These are phyloP conservation scores for Xylota segnis DNA, from an alignment of 2,888 invertebrate species.

Conservation along the genomic window DNA sequence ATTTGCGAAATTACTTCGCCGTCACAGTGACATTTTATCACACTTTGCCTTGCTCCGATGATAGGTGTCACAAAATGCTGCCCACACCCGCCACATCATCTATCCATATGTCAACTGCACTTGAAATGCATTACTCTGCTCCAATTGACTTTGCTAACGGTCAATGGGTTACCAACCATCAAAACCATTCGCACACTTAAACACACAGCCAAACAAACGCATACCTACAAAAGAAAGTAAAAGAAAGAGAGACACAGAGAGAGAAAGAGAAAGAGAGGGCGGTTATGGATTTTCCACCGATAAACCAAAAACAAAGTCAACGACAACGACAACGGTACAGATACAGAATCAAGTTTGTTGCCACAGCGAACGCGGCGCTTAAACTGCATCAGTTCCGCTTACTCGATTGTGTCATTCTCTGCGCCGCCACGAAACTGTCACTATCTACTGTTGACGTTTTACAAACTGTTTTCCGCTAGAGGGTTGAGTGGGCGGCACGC, in stretches of 20 bases:
- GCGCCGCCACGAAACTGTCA: conserved; percentile 37
- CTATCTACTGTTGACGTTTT: conserved; percentile 54
- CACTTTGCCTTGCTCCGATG: background rate
- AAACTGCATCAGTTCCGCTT: background rate
- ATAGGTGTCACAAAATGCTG: conserved; percentile 17
- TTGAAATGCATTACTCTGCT: conserved; percentile 40
- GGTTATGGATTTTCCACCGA: conserved; percentile 45
- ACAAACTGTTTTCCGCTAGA: conserved; percentile 6
- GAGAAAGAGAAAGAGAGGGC: background rate
- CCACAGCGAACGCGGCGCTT: conserved; percentile 27
- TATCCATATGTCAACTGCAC: conserved; percentile 48
- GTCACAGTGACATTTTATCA: background rate
- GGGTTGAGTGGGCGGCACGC: background rate
- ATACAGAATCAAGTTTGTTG: conserved; percentile 14
- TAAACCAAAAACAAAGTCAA: conserved; percentile 14
- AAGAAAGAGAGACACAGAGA: too few species aligned
- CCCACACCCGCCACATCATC: conserved; percentile 3
- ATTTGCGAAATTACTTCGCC: background rate
- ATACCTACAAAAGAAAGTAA: background rate
- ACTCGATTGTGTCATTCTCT: conserved; percentile 28
- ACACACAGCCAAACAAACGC: background rate
- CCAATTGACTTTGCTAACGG: conserved; percentile 48
- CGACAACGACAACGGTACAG: background rate
- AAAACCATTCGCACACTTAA: conserved; percentile 7
- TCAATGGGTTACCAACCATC: conserved; percentile 52